A percentile compares a stretch with the other conserved stretches of the same genome.
Evolutionary conservation across 2,888 invertebrate genomes (phyloP).

Genomic region (Dolichopus griseipennis): DNA sequence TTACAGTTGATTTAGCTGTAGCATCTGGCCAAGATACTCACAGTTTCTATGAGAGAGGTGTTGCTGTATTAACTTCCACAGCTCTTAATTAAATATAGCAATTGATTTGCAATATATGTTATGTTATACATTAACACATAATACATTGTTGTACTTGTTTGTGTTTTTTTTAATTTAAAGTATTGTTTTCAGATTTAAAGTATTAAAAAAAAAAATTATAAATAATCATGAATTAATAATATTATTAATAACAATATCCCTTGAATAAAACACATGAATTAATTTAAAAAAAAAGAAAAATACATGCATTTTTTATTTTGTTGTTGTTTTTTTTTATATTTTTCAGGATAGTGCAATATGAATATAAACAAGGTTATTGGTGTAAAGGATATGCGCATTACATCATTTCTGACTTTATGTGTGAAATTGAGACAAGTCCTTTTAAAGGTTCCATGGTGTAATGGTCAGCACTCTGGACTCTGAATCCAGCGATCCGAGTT

Average conservation of each 20-base stretch:
- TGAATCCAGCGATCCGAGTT: slow-evolving; percentile 41
- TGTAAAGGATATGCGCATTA: slow-evolving; percentile 9
- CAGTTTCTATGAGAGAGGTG: slow-evolving; percentile 97
- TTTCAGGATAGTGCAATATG: background rate
- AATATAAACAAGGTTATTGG: background rate
- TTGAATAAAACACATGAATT: background rate
- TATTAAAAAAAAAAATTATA: background rate
- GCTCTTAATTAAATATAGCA: slow-evolving; percentile 59
- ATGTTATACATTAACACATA: background rate
- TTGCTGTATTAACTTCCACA: slow-evolving; percentile 90
- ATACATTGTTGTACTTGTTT: background rate
- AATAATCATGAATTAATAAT: background rate
- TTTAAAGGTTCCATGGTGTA: slow-evolving; percentile 36
- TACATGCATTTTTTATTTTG: background rate
- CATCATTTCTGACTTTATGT: background rate
- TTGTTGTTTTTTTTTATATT: background rate
- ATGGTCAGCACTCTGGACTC: slow-evolving; percentile 40
- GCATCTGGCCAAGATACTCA: slow-evolving; percentile 86
- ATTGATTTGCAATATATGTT: background rate
- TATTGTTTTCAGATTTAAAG: background rate
- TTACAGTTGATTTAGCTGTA: slow-evolving; percentile 89
- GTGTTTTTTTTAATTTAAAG: background rate
- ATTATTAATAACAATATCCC: background rate
- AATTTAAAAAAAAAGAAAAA: background rate
- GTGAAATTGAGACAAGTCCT: background rate